Base-by-base conservation (phyloP, 2,113 vertebrate genomes). In the Oreochromis niloticus region DNA sequence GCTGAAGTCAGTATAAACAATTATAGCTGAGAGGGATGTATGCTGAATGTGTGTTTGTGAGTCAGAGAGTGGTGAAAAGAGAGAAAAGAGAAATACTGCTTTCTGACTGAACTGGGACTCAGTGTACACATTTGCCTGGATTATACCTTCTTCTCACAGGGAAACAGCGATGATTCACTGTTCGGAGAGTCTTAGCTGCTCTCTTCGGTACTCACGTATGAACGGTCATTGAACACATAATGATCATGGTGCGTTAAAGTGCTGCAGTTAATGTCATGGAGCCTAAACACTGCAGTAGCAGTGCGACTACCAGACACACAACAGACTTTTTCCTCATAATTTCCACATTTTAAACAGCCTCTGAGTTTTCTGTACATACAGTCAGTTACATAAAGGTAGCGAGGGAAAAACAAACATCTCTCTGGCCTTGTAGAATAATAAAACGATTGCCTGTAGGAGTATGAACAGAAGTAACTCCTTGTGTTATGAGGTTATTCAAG, bases 1-100 rank as follows among this genome's bases (percentile, higher is more conserved):
- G 68, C 79, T 87, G 27, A 91, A 91, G 79, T 88, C 86, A 84
- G 84, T 83, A 78, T 88, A 89, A 92, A 91, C 90, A 92, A 87
- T 85, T 90, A 91, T 78, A 88, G 86, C 61, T 80, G 87, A 88
- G 75, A 24, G 63, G 59, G 89, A 90, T 89, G 87, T 81, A 82
- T 83, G 85, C 56, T 73, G 55, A 48, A 13, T 78, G 75, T 68
- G 66, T 81, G 61, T 88, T 14, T 80, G 80, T 87, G 55, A 43
- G 32, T 55, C 75, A 55, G 54, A 71, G 83, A 83, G 59, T 32
- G 80, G 78, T 81, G 48, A 63, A 61, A 81, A 78, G 52, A 46
- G 66, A 57, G 52, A 83, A 54, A 57, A 78, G 43, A 88, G 39
- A 89, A 83, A 91, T 81, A 86, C 43, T 27, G 50, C 52, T 66